A percentile compares a stretch with the other conserved stretches of the same genome.
Evolutionary conservation across 2,797 vertebrate genomes (phyloP).

Genomic region (Scomberomorus guttatus): DNA sequence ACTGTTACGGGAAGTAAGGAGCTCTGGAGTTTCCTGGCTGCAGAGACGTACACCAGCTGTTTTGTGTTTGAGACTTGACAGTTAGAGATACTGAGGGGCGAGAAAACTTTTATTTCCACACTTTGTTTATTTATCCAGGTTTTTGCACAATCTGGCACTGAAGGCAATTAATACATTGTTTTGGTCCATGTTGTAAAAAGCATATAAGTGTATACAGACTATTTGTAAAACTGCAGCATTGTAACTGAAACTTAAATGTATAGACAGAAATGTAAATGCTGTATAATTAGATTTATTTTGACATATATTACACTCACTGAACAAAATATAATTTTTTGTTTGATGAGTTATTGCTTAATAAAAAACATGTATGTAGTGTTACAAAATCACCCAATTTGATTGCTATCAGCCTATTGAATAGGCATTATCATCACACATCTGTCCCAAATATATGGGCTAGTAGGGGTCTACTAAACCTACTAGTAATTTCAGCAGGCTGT

Average conservation of each 20-base stretch:
- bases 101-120: not conserved
- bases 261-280: not conserved
- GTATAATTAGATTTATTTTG: not conserved
- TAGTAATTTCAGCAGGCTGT: no score
- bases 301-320: not conserved
- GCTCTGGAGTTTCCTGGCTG: conserved; percentile 58
- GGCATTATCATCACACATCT: no score
- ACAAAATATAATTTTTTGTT: not conserved
- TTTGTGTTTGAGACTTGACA: conserved; percentile 45
- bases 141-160: conserved; percentile 36
- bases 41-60: conserved; percentile 72
- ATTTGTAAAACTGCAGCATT: not conserved
- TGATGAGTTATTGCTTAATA: not conserved
- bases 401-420: no score
- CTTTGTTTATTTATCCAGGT: conserved; percentile 11
- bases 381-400: no score
- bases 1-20: conserved; percentile 59
- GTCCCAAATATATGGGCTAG: no score
- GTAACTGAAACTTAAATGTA: not conserved
- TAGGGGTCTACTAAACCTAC: no score
- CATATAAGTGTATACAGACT: not conserved
- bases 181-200: not conserved
- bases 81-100: conserved; percentile 1
- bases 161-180: not conserved
- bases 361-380: not conserved